Base-by-base conservation (phyloP, 2,797 vertebrate species). In the Spinus pinus region DNA sequence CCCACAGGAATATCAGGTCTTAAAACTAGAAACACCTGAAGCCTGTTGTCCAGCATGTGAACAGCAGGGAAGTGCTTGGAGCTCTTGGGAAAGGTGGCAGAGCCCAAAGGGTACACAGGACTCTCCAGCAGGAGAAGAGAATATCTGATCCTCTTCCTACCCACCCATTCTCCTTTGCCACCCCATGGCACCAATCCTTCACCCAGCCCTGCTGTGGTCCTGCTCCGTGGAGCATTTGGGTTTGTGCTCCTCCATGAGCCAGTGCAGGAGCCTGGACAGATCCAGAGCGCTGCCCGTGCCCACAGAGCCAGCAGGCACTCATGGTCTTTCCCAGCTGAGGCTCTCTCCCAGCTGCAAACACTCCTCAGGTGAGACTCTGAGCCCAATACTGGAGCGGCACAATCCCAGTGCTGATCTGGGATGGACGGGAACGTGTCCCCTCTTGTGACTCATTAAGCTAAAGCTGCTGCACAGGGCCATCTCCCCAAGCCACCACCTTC, bases 251-350 rank as follows among this genome's bases (percentile, higher is more conserved):
- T 19, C 74, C 3, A 0, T 10, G 19, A 72, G 13, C 28, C 33
- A 25, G 12, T 3, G 0, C 57, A 27, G 60, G 44, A 93, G 65
- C 51, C 30, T 18, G 4, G 37, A 19, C 1, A 25, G 60, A 51
- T 7, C 28, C 0, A 0, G 14, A 50, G 35, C 46, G 13, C 67
- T 69, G 62, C 42, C 27, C 1, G 2, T 30, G 53, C 27, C 62
- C 39, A 11, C 0, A 0, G 46, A 18, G 18, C 46, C 12, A 11
- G 42, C 0, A 0, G 50, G 12, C 5, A 41, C 47, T 33, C 0
- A 0, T 0, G 2, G n/a, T 25, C 21, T 4, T 42, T 44, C 78
- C 50, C 0, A 0, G 24, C 60, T 58, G 6, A 64, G 27, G 74
- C 12, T 37, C 21, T 66, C 44, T 64, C 30, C 41, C 70, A 21